Evolutionary conservation across 2,113 vertebrate species (phyloP).

Genomic region (Malaclemys terrapin): DNA sequence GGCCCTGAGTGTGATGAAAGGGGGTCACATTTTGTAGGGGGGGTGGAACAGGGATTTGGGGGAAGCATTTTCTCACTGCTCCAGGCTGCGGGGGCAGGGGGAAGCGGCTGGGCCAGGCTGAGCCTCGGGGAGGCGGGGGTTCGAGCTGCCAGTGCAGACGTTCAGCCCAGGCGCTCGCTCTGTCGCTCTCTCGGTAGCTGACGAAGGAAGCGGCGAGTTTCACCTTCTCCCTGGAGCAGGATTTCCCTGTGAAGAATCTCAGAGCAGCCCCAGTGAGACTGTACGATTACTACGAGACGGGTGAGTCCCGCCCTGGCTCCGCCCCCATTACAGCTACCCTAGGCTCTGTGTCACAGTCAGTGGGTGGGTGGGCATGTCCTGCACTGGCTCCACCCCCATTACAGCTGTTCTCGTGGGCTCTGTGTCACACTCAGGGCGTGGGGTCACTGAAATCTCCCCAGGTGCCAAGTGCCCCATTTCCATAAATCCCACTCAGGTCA

Average conservation of each 20-base stretch:
- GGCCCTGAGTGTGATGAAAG: background rate
- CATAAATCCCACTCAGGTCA: too few species aligned
- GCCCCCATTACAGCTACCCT: too few species aligned
- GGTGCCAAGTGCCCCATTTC: background rate
- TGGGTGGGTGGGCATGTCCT: background rate
- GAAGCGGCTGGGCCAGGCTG: background rate
- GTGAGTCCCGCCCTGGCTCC: background rate
- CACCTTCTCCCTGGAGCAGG: background rate
- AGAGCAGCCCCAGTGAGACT: conserved; percentile 5
- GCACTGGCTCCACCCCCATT: background rate
- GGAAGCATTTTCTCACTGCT: background rate
- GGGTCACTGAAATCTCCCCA: background rate
- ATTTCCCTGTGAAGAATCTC: conserved; percentile 43
- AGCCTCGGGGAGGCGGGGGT: too few species aligned
- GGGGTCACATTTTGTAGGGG: background rate
- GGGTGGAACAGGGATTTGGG: background rate
- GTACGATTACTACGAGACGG: conserved; percentile 55
- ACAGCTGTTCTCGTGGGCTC: background rate
- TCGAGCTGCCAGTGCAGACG: too few species aligned
- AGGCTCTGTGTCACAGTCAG: too few species aligned
- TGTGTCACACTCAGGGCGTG: background rate
- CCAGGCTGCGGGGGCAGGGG: background rate
- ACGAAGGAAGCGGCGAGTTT: background rate
- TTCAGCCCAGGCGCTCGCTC: background rate
- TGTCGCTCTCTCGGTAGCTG: conserved; percentile 5